Base-by-base conservation (phyloP, 1,140 invertebrate genomes). In the Andricus grossulariae region DNA sequence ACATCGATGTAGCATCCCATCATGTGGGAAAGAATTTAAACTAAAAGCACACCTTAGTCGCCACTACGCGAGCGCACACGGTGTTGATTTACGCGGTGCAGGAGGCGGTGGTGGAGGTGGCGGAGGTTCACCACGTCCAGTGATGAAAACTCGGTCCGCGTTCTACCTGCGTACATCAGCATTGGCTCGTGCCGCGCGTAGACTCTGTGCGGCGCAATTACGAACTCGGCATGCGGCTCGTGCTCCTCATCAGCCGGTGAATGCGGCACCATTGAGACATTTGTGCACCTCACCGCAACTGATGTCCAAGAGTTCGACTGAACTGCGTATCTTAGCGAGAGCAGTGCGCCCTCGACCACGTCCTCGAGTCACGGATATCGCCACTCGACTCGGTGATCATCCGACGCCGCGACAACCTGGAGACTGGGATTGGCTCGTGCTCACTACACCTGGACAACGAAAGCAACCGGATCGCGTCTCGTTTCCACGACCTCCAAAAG, bases 111-210 rank as follows among this genome's bases (percentile, higher is more conserved):
- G 87, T 21, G 88, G 87, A 1, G 87, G 88, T 1, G 85, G 85
- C 8, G 82, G 88, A 70, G 97, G 96, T 32, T 96, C 96, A 39
- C 96, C 97, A 3, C 92, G 97, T 51, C 97, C 98, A 25, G 96
- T 99, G 0, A 98, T 99, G 97, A 99, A 99, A 92, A 99, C 98
- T 54, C 93, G 98, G 84, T 97, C 98, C 79, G 98, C 98, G 39
- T 99, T 99, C 92, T 99, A 98, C 92, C 92, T 99, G 82, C 95
- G 96, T 86, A 98, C 96, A 5, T 98, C 97, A 80, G 94, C 96
- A 50, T 92, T 98, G 82, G 98, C 97, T 55, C 93, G 97, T 80
- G 94, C 98, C 19, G 97, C 97, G 25, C 94, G 98, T 55, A 93
- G 96, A 72, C 92, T 98, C 66, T 98, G 97, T 88, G 94, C 95